Evolutionary conservation across 2,113 vertebrate species (phyloP).

Genomic region (Scytalopus superciliaris): DNA sequence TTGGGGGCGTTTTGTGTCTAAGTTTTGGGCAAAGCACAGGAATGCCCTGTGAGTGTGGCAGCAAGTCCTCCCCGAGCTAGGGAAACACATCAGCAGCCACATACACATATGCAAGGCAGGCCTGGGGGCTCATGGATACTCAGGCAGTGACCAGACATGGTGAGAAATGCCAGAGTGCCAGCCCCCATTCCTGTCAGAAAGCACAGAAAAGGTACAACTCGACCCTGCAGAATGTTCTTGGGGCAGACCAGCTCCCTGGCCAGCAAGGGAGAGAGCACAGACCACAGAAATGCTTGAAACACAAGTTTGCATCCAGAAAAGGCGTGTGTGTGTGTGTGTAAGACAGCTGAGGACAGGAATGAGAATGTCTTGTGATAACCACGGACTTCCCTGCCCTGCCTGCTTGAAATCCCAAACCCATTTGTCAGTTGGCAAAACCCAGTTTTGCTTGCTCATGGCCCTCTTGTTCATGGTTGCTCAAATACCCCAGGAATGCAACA

Average conservation of each 20-base stretch:
- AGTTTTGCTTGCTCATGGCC: not conserved
- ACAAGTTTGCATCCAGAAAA: not conserved
- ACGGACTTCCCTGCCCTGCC: not conserved
- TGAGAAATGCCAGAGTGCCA: not conserved
- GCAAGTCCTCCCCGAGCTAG: rapidly evolving
- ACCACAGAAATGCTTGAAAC: not conserved
- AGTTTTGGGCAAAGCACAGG: not conserved
- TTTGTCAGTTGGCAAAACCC: not conserved
- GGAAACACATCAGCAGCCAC: not conserved
- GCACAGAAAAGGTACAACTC: not conserved
- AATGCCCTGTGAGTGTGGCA: not conserved
- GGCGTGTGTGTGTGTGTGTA: not conserved
- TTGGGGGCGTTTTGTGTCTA: not conserved
- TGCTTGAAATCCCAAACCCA: not conserved
- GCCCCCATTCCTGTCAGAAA: not conserved
- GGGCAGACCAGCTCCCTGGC: not conserved
- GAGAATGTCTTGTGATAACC: not conserved
- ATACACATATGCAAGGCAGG: rapidly evolving
- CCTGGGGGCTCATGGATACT: not conserved
- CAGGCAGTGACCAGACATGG: rapidly evolving
- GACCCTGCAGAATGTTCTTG: not conserved
- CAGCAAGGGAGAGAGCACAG: not conserved
- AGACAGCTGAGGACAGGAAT: not conserved
- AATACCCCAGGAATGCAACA: not conserved
- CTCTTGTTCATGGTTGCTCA: not conserved